Evolutionary conservation across 2,113 vertebrate species (phyloP), one percentile per base, ranked within the genome.

Genomic region (Gymnocephalus cernua): DNA sequence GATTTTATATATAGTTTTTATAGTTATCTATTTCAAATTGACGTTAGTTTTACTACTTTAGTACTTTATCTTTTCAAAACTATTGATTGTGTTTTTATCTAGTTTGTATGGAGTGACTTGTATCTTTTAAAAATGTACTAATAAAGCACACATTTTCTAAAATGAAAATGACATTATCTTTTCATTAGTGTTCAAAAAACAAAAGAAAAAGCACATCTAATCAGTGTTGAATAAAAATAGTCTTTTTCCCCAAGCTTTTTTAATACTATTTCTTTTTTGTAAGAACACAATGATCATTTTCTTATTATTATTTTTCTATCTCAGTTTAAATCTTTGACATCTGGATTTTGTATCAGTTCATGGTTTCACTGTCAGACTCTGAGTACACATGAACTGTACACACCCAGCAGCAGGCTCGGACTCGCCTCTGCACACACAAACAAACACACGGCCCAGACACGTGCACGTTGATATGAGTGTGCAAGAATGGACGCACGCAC

Each of bases 361-460:
- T 9, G 14, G 29, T 54, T 50, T 21, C 35, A 56, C 51, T 13
- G 47, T 14, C 25, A 73, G 10, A 56, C 45, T 32, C 32, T 32
- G 32, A 35, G 1, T 32, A 64, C 51, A 59, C 56, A 51, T 35
- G 47, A 27, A 35, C 57, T 27, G 56, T 54, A 27, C 50, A 59
- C 66, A 77, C 72, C 51, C 29, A 18, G 47, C 47, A 32, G 70
- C 89, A 74, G 62, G 77, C 77, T 32, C 0, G 10, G 74, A 79
- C 82, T 69, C 21, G 73, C 74, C n/a, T 15, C 50, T 21, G 48
- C 63, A n/a, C 69, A 72, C 68, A 65, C 73, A 86, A 19, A 35
- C 79, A 83, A 48, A 85, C 61, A 76, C 35, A 38, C 48, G 48
- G 45, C 0, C 0, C 1, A 56, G 47, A 45, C 80, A 87, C 70